A percentile compares a stretch with the other conserved stretches of the same genome.
Conservation (phyloP, 2,888 invertebrate genomes). For the Crematogaster levior region DNA sequence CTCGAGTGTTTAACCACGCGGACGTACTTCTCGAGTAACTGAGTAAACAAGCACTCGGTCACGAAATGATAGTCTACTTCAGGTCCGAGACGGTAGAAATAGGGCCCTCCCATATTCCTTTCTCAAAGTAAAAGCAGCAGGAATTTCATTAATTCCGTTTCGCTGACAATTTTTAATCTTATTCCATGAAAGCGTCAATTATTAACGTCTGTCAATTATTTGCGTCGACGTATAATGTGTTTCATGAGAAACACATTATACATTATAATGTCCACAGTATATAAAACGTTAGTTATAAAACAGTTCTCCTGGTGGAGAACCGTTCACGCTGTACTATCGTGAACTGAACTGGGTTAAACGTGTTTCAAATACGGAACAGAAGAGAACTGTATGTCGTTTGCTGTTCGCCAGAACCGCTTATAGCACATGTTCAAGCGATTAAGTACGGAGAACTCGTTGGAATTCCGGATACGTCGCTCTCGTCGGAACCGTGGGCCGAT, state of each 20-base stretch:
- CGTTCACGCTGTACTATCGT: neutral
- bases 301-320: neutral
- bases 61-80: constrained; percentile 78
- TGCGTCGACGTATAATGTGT: neutral
- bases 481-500: constrained; percentile 44
- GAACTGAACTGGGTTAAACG: constrained; percentile 18
- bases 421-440: constrained; percentile 15
- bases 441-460: constrained; percentile 27
- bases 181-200: neutral
- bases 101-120: constrained; percentile 10
- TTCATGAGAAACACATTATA: neutral
- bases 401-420: constrained; percentile 21
- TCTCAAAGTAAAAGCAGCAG: neutral
- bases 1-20: constrained; percentile 75
- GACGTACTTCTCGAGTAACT: constrained; percentile 70
- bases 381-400: constrained; percentile 9
- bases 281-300: neutral
- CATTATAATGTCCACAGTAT: neutral
- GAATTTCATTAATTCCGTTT: constrained; percentile 16
- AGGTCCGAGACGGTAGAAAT: constrained; percentile 48
- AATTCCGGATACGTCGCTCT: constrained; percentile 41
- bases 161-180: neutral
- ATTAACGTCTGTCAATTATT: neutral
- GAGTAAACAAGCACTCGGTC: constrained; percentile 77
- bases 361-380: neutral